These are phyloP conservation scores for Anarrhichthys ocellatus DNA, from an alignment of 2,113 vertebrate genomes.

Conservation along the genomic window DNA sequence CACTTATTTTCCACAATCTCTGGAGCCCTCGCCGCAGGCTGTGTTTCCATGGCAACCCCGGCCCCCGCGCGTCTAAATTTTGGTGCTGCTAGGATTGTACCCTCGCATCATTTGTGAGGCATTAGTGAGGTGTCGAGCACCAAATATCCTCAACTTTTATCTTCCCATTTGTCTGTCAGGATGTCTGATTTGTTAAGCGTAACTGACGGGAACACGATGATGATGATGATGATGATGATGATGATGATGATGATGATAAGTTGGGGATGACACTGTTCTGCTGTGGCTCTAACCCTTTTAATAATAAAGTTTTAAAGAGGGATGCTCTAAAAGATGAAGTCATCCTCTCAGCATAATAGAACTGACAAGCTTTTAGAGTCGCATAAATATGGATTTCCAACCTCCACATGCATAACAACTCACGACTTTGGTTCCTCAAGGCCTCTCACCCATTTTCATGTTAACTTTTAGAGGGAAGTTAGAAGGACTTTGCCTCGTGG, in stretches of 20 bases:
- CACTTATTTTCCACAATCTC: slow-evolving; percentile 8
- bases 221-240: neutral
- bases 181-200: neutral
- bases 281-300: neutral
- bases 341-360: slow-evolving; percentile 27
- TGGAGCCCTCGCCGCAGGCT: slow-evolving; percentile 4
- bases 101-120: slow-evolving; percentile 8
- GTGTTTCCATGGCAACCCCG: slow-evolving; percentile 61
- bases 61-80: slow-evolving; percentile 15
- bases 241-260: neutral
- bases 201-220: neutral
- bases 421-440: slow-evolving; percentile 1
- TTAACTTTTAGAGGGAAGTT: neutral
- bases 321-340: slow-evolving; percentile 24
- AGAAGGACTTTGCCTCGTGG: neutral
- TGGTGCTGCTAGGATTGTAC: neutral
- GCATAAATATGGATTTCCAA: slow-evolving; percentile 45
- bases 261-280: neutral
- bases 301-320: neutral
- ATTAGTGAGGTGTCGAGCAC: slow-evolving; percentile 9
- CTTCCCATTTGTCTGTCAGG: neutral
- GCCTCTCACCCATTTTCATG: slow-evolving; percentile 16
- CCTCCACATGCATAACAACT: slow-evolving; percentile 22
- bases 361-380: slow-evolving; percentile 21
- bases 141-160: neutral